Conservation (phyloP, 2,888 invertebrate genomes). For the Tupiocoris notatus region DNA sequence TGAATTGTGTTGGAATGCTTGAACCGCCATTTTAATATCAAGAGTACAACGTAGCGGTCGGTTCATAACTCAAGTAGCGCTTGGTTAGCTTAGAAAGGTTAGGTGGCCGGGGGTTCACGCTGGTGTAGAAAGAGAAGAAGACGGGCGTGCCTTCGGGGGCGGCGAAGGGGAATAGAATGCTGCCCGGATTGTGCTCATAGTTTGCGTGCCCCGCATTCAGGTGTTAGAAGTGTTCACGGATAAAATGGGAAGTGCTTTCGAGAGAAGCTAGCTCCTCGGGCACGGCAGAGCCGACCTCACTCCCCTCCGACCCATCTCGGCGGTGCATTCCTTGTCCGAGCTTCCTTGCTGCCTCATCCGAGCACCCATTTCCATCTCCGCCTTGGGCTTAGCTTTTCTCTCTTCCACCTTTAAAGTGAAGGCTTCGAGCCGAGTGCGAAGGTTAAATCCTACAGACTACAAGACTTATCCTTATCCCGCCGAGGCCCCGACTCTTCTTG, state of each 20-base stretch:
- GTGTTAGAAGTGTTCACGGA: slow-evolving; percentile 28
- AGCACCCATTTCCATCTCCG: neutral
- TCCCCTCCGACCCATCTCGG: too few species aligned
- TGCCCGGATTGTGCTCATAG: slow-evolving; percentile 22
- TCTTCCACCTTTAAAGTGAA: neutral
- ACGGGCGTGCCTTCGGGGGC: neutral
- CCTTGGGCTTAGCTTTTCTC: neutral
- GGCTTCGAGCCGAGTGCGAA: neutral
- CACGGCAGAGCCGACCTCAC: too few species aligned
- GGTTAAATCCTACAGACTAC: neutral
- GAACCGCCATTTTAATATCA: too few species aligned
- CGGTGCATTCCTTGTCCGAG: too few species aligned
- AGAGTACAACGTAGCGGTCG: too few species aligned
- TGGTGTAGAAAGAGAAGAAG: neutral
- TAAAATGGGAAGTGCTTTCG: slow-evolving; percentile 23
- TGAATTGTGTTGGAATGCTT: too few species aligned
- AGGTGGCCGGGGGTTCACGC: slow-evolving; percentile 1
- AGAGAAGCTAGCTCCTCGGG: neutral
- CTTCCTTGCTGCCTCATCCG: neutral
- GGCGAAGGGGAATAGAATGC: slow-evolving; percentile 1
- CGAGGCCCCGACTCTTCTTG: neutral
- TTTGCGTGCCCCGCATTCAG: slow-evolving; percentile 30
- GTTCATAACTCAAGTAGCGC: neutral
- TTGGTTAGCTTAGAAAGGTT: too few species aligned
- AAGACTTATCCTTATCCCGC: neutral